Evolutionary conservation across 2,113 vertebrate species (phyloP), one percentile per base, ranked within the genome.

Genomic region (Ctenomys sociabilis): DNA sequence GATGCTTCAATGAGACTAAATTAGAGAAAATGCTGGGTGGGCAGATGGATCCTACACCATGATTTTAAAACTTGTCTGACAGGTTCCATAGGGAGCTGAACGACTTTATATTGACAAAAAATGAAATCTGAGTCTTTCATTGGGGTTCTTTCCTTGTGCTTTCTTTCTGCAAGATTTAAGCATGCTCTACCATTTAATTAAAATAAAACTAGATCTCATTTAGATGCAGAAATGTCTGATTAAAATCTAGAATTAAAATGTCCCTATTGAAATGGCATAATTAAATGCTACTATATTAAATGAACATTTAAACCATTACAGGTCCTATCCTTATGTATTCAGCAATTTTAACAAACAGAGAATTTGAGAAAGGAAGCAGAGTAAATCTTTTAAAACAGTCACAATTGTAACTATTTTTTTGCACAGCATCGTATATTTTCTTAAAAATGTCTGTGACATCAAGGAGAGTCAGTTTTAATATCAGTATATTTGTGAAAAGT

Each of bases 241-340:
- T 87, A 92, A 88, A 92, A 5, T 88, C n/a, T 61, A 88, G 24
- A 95, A 90, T 83, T 78, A 54, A 92, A 49, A 49, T 85, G 77
- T 77, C 52, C 3, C 9, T 84, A 81, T 85, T 81, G 95, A 90
- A 54, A 81, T 32, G 73, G 10, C 28, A 78, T 19, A 82, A 96
- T 57, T 90, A 95, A 97, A 83, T 63, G 64, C 4, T 5, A 83
- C 21, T 30, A 81, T 78, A 86, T 96, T 94, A 94, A 97, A 85
- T 32, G 13, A 88, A 54, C 2, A 82, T 91, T 96, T 93, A 92
- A 85, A 83, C 43, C 85, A 68, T 81, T 11, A 82, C 5, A 54
- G 43, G 32, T 72, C 92, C 59, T 96, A 64, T 85, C 7, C n/a
- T 85, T 59, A 28, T 30, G 10, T 40, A 49, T 90, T 88, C 83